These are phyloP conservation scores for Phoxinus phoxinus DNA, from an alignment of 2,113 vertebrate species.

Conservation along the genomic window DNA sequence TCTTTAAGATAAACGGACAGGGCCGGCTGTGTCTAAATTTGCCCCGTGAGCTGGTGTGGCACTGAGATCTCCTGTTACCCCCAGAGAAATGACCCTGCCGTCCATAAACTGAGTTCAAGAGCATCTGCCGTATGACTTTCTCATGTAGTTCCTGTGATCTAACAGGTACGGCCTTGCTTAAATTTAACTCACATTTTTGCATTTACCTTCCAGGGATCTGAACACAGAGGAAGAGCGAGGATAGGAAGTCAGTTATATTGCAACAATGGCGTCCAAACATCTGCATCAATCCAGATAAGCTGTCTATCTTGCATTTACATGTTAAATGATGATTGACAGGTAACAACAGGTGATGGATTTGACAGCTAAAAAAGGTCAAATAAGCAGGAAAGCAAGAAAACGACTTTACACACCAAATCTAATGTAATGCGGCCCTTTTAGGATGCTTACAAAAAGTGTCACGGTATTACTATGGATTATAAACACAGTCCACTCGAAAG, in stretches of 20 bases:
- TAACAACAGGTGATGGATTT: neutral
- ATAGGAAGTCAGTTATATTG: neutral
- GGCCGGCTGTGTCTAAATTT: constrained; percentile 28
- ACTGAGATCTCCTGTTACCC: constrained; percentile 33
- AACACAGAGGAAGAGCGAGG: neutral
- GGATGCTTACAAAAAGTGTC: neutral
- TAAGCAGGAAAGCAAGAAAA: neutral
- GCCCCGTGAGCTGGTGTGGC: neutral
- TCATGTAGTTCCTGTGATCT: constrained; percentile 14
- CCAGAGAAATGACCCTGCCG: constrained; percentile 11
- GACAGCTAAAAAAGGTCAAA: neutral
- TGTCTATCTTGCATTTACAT: neutral
- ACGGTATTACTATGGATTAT: neutral
- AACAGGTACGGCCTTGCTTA: neutral
- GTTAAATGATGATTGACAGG: neutral
- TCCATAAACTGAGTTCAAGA: constrained; percentile 8
- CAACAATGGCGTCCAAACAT: neutral
- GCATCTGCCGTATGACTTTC: constrained; percentile 25
- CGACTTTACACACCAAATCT: no score
- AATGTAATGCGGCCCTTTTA: neutral
- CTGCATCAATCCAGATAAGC: neutral
- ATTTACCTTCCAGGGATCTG: neutral
- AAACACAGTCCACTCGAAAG: neutral
- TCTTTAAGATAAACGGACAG: neutral
- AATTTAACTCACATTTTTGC: neutral